A percentile compares a stretch with the other conserved stretches of the same genome.
These are phyloP conservation scores for Nilaparvata lugens DNA, from an alignment of 1,140 invertebrate genomes.

Conservation along the genomic window DNA sequence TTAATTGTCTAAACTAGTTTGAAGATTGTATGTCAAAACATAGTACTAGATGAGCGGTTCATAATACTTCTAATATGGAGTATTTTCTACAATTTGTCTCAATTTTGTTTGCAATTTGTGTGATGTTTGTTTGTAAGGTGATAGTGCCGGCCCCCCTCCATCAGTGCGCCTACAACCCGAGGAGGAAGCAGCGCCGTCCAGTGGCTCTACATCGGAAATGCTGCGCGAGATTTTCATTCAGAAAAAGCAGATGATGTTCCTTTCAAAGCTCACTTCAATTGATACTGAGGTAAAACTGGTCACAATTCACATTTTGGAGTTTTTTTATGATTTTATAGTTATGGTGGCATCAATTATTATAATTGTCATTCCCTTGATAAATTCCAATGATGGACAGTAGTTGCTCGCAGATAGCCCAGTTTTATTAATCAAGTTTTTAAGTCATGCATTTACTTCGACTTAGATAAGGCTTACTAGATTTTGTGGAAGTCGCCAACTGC, in stretches of 20 bases:
- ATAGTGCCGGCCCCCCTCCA: slow-evolving; percentile 28
- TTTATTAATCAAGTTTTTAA: neutral
- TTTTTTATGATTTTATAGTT: neutral
- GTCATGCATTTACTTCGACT: too few relatives aligned
- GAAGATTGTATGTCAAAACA: too few relatives aligned
- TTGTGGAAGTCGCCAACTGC: too few relatives aligned
- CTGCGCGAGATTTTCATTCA: slow-evolving; percentile 82
- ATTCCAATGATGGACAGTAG: neutral
- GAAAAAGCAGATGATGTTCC: slow-evolving; percentile 72
- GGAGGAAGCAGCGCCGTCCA: slow-evolving; percentile 43
- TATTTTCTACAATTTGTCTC: too few relatives aligned
- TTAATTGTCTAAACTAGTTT: too few relatives aligned
- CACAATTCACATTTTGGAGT: neutral
- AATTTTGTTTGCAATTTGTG: too few relatives aligned
- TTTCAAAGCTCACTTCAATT: slow-evolving; percentile 78
- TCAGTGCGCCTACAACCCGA: slow-evolving; percentile 36
- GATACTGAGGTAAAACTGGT: slow-evolving; percentile 71
- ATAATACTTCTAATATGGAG: too few relatives aligned
- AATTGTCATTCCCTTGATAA: too few relatives aligned
- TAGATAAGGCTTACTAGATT: too few relatives aligned
- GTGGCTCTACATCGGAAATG: slow-evolving; percentile 53
- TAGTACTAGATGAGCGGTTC: too few relatives aligned
- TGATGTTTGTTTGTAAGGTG: slow-evolving; percentile 31
- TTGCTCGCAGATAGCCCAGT: neutral
- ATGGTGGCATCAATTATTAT: neutral